Percentiles rank a stretch among this genome's conserved stretches.
These are phyloP conservation scores for Stegastes partitus DNA, from an alignment of 2,113 vertebrate genomes.

Conservation along the genomic window DNA sequence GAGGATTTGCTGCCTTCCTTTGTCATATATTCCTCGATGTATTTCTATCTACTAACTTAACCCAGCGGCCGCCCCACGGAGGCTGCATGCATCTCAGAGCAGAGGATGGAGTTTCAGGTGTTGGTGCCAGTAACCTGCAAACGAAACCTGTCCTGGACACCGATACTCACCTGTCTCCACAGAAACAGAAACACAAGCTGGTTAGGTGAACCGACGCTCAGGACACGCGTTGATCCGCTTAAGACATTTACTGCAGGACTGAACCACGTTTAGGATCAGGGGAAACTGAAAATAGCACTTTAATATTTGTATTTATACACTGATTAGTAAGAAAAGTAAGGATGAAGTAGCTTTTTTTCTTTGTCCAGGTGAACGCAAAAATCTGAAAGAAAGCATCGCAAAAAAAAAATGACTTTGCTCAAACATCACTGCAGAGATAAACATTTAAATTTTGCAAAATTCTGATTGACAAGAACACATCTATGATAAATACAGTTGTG, in stretches of 20 bases:
- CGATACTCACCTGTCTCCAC: slow-evolving; percentile 49
- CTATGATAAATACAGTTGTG: too few species aligned
- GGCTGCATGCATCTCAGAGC: not conserved
- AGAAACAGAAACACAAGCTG: slow-evolving; percentile 45
- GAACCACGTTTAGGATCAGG: not conserved
- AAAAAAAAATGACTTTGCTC: too few species aligned
- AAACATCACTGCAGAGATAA: too few species aligned
- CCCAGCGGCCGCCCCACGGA: not conserved
- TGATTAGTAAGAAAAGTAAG: not conserved
- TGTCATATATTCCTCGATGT: not conserved
- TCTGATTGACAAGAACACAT: too few species aligned
- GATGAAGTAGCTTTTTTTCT: too few species aligned
- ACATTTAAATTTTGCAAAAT: too few species aligned
- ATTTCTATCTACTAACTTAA: not conserved
- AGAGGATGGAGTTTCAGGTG: slow-evolving; percentile 47
- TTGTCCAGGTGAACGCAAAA: too few species aligned
- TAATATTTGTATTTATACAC: not conserved
- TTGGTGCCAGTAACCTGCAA: slow-evolving; percentile 32
- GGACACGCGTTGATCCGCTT: not conserved
- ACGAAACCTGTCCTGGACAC: slow-evolving; percentile 31
- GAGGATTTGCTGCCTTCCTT: not conserved
- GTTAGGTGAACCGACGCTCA: slow-evolving; percentile 14
- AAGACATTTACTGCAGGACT: not conserved
- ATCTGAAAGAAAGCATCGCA: too few species aligned
- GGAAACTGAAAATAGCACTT: not conserved